phyloP scores from a whole-genome alignment of 2,888 invertebrate genomes.

The Hesperia comma region DNA sequence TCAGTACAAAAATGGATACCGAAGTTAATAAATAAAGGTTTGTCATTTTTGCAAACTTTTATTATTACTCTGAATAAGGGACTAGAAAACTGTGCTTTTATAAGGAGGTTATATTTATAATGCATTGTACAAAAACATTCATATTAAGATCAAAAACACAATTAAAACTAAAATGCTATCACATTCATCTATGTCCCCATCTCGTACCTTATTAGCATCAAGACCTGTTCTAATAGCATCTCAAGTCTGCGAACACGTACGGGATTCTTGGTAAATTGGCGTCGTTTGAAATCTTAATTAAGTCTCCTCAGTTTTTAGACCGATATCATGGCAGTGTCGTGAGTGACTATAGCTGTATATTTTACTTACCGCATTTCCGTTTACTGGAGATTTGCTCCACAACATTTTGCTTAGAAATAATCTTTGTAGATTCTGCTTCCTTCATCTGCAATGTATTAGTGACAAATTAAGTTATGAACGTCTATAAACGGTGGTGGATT shows the following conservation, averaged over 20 bases:
- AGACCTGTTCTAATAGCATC: constrained; percentile 59
- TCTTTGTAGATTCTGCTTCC: no score
- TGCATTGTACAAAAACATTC: background rate
- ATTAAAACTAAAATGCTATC: constrained; percentile 28
- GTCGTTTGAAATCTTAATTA: constrained; percentile 79
- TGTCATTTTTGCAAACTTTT: no score
- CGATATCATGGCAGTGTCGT: constrained; percentile 48
- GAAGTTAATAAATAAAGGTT: no score
- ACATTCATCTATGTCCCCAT: constrained; percentile 28
- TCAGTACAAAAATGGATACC: no score
- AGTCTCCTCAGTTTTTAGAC: constrained; percentile 77
- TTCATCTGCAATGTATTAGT: no score
- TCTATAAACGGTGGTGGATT: no score
- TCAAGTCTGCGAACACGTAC: constrained; percentile 65
- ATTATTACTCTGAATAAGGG: no score
- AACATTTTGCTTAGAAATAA: no score
- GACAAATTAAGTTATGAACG: no score
- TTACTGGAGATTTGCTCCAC: background rate
- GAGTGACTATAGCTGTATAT: constrained; percentile 33
- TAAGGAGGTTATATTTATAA: background rate
- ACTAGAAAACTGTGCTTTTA: no score
- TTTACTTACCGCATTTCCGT: constrained; percentile 1
- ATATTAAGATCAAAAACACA: constrained; percentile 21
- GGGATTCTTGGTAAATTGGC: constrained; percentile 77
- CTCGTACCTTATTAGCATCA: constrained; percentile 47